Base-by-base conservation (phyloP, 2,113 vertebrate genomes). In the Connochaetes taurinus region DNA sequence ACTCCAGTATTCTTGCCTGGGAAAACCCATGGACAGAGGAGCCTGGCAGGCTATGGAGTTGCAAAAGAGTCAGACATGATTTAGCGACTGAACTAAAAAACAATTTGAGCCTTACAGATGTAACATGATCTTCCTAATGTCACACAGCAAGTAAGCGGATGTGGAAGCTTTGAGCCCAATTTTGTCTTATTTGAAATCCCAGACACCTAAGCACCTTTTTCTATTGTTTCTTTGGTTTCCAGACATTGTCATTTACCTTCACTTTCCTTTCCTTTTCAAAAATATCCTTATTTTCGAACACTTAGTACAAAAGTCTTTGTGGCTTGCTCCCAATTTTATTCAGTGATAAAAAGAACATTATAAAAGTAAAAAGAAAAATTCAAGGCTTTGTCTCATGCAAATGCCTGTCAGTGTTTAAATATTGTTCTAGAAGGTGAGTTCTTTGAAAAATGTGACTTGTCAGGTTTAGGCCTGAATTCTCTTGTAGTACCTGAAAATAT, bases 391-490 rank as follows among this genome's bases (percentile, higher is more conserved):
- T 97, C 98, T 98, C 96, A 88, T 98, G 82, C 91, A 98, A 98
- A 98, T 96, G 97, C 97, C 96, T 98, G 97, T 98, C 98, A 95
- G 91, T 97, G 98, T 98, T 99, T 98, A 98, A 97, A 98, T 98
- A 97, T 95, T 97, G 84, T 98, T 97, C 19, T 91, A 98, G 97
- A 97, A 99, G 96, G 98, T 98, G 95, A 98, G 97, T 98, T 96
- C 92, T 96, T 97, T 98, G 97, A 91, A 98, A 98, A 97, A 71
- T 84, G 95, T 98, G 86, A 97, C 74, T 98, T 98, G 97, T 98
- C 97, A 98, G 92, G 95, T 95, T 88, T 0, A 45, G 87, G 53
- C 94, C 96, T 96, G 97, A 87, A 98, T 98, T 84, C 21, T 81
- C 33, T 62, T 98, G 76, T 97, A 98, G 97, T 98, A 71, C 43